phyloP scores from a whole-genome alignment of 2,113 vertebrate species.

The Charadrius vociferus region DNA sequence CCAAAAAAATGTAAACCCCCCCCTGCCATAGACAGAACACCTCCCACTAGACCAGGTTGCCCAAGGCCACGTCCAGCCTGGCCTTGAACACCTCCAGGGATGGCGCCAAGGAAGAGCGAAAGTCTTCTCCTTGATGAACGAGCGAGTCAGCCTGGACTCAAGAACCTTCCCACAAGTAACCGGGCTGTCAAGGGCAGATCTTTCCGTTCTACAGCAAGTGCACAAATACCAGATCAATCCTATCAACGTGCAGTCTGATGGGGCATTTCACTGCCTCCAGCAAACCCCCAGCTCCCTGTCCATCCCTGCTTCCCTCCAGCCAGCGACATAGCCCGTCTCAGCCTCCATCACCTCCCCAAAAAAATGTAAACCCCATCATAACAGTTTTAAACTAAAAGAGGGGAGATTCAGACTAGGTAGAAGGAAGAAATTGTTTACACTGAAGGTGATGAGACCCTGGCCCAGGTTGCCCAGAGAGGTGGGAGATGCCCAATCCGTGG shows the following conservation, averaged over 20 bases:
- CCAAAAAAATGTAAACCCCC: background rate
- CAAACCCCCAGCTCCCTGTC: background rate
- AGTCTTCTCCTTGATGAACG: background rate
- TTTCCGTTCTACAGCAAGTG: fast-evolving
- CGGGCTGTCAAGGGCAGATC: background rate
- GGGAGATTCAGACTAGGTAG: fast-evolving
- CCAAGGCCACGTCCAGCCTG: too few relatives aligned
- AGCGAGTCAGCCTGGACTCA: background rate
- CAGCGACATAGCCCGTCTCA: fast-evolving
- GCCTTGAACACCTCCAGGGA: too few relatives aligned
- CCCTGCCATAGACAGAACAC: too few relatives aligned
- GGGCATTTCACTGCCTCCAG: too few relatives aligned
- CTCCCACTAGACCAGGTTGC: too few relatives aligned
- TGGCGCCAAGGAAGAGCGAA: background rate
- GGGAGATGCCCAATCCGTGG: background rate
- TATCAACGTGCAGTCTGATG: background rate
- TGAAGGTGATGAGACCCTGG: background rate
- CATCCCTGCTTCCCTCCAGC: background rate
- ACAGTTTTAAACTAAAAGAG: background rate
- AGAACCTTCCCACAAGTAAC: background rate
- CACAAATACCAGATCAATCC: background rate
- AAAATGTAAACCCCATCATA: fast-evolving
- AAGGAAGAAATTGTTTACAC: fast-evolving
- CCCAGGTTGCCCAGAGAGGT: background rate
- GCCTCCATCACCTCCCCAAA: background rate